Evolutionary conservation across 2,113 vertebrate genomes (phyloP).

Genomic region (Megaptera novaeangliae): DNA sequence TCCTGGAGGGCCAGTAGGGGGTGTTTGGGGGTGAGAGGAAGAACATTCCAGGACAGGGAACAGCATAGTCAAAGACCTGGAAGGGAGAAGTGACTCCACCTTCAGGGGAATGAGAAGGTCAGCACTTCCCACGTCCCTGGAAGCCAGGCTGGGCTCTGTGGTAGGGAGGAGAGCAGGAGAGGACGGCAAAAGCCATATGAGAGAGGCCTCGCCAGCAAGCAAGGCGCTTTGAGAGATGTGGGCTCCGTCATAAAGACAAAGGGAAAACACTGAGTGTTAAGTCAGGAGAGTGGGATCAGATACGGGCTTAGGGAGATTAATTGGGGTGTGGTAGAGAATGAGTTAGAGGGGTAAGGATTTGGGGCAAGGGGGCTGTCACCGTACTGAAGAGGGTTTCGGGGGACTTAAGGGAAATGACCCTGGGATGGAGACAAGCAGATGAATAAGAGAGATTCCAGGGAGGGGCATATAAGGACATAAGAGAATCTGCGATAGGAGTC

Average conservation of each 20-base stretch:
- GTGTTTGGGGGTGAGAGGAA: neutral
- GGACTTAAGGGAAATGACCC: neutral
- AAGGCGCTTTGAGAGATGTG: neutral
- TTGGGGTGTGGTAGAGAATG: neutral
- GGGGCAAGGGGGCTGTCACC: neutral
- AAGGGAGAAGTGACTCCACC: neutral
- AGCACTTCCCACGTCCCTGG: neutral
- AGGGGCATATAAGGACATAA: neutral
- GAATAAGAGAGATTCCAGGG: neutral
- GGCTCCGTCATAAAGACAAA: neutral
- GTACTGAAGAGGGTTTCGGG: neutral
- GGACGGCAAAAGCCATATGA: neutral
- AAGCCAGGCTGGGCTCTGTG: neutral
- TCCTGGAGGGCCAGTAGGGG: neutral
- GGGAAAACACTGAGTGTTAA: neutral
- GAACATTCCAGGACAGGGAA: neutral
- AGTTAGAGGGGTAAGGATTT: neutral
- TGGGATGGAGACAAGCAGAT: neutral
- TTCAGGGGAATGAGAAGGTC: neutral
- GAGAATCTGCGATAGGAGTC: neutral
- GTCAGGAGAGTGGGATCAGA: neutral
- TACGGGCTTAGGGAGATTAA: neutral
- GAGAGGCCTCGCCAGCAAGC: neutral
- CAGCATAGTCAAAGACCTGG: neutral
- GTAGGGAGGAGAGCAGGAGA: neutral